phyloP scores from a whole-genome alignment of 2,113 vertebrate genomes.

The Procavia capensis region DNA sequence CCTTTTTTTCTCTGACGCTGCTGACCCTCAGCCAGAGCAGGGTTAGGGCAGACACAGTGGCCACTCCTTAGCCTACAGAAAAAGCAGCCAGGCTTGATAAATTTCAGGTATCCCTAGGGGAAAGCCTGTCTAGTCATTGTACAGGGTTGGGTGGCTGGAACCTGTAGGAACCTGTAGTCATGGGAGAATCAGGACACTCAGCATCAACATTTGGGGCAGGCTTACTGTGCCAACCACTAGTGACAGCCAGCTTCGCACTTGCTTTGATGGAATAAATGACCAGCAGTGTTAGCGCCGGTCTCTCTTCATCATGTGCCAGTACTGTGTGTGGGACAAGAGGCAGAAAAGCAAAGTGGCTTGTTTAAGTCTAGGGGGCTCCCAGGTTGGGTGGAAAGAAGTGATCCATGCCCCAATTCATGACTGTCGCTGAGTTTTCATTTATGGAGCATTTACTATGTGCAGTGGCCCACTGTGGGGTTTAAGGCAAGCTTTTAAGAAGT shows the following conservation, averaged over 20 bases:
- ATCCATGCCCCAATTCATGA: not conserved
- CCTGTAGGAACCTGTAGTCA: not conserved
- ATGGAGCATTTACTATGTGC: not conserved
- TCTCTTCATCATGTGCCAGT: not conserved
- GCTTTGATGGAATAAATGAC: not conserved
- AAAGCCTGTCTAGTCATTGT: not conserved
- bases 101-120: not conserved
- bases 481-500: not conserved
- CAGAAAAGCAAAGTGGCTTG: conserved; percentile 1
- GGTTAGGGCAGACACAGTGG: not conserved
- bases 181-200: not conserved
- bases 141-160: not conserved
- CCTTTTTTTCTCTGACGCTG: not conserved
- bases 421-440: not conserved
- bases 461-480: not conserved
- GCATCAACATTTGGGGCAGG: not conserved
- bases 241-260: not conserved
- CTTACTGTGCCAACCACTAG: not conserved
- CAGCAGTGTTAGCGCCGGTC: not conserved
- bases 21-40: not conserved
- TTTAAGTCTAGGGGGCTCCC: not conserved
- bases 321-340: not conserved
- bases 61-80: not conserved
- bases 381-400: not conserved
- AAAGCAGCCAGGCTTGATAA: not conserved